phyloP scores from a whole-genome alignment of 1,140 invertebrate genomes.

The Musca domestica region DNA sequence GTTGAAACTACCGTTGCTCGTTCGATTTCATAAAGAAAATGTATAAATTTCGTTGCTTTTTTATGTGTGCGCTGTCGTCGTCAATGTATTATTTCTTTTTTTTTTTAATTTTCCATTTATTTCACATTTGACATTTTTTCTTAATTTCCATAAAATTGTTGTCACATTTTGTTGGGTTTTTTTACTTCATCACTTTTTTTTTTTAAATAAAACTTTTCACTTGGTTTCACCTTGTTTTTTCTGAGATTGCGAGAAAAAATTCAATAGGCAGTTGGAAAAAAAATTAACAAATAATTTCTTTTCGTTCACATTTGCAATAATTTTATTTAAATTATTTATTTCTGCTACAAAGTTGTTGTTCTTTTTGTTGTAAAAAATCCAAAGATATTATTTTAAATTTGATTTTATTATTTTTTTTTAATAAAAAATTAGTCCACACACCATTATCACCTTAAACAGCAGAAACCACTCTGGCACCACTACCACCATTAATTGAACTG shows the following conservation, averaged over 20 bases:
- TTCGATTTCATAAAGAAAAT: neutral
- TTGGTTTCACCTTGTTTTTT: neutral
- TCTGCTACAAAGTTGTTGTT: too few relatives aligned
- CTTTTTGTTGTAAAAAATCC: too few relatives aligned
- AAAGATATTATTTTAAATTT: too few relatives aligned
- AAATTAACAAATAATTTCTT: too few relatives aligned
- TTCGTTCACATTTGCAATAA: too few relatives aligned
- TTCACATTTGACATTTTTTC: slow-evolving; percentile 19
- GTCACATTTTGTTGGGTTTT: neutral
- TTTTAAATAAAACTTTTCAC: neutral
- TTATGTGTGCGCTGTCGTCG: neutral
- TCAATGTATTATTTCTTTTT: neutral
- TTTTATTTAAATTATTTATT: too few relatives aligned
- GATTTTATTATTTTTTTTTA: neutral
- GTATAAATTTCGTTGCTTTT: neutral
- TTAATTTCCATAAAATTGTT: too few relatives aligned
- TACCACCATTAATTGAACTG: slow-evolving; percentile 19
- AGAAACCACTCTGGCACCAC: slow-evolving; percentile 17
- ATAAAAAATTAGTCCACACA: slow-evolving; percentile 16
- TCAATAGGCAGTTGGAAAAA: too few relatives aligned
- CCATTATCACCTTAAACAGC: slow-evolving; percentile 17
- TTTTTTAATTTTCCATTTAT: neutral
- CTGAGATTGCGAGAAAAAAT: too few relatives aligned
- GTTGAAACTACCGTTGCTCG: neutral
- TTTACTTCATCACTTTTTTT: neutral